phyloP scores from a whole-genome alignment of 2,888 invertebrate species.

The Caenorhabditis sp. region DNA sequence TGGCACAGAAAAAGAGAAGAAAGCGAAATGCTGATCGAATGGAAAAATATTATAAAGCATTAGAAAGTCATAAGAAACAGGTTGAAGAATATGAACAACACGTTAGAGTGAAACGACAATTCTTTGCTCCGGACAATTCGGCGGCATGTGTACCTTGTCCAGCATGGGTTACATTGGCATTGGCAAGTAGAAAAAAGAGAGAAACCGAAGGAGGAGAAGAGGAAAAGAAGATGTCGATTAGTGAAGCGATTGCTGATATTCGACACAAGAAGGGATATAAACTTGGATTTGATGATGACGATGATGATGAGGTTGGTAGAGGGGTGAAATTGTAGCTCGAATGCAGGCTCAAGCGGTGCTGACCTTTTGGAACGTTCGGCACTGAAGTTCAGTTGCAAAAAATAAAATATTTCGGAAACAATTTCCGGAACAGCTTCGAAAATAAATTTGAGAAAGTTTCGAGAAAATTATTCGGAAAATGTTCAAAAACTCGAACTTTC shows the following conservation, averaged over 20 bases:
- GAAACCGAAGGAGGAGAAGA: slow-evolving; percentile 13
- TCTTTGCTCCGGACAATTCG: slow-evolving; percentile 60
- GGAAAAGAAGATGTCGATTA: slow-evolving; percentile 37
- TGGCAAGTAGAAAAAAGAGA: slow-evolving; percentile 55
- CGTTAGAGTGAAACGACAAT: slow-evolving; percentile 59
- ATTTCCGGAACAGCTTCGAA: too few relatives aligned
- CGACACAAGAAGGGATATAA: slow-evolving; percentile 53
- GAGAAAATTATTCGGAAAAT: too few relatives aligned
- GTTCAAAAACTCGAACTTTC: too few relatives aligned
- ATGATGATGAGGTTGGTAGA: not conserved
- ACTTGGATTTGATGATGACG: slow-evolving; percentile 47
- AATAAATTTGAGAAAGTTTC: too few relatives aligned
- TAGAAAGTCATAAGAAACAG: slow-evolving; percentile 38
- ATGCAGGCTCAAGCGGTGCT: too few relatives aligned
- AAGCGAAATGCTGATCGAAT: slow-evolving; percentile 57
- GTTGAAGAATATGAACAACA: slow-evolving; percentile 51
- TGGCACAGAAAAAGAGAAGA: slow-evolving; percentile 59
- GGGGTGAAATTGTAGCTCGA: not conserved
- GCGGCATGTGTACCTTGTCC: slow-evolving; percentile 64
- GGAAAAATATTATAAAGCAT: slow-evolving; percentile 53
- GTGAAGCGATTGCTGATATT: slow-evolving; percentile 57
- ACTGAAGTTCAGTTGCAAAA: too few relatives aligned
- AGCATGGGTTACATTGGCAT: slow-evolving; percentile 64
- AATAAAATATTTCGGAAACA: too few relatives aligned
- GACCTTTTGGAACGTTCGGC: too few relatives aligned